phyloP scores from a whole-genome alignment of 2,113 vertebrate genomes.

The Brienomyrus brachyistius region DNA sequence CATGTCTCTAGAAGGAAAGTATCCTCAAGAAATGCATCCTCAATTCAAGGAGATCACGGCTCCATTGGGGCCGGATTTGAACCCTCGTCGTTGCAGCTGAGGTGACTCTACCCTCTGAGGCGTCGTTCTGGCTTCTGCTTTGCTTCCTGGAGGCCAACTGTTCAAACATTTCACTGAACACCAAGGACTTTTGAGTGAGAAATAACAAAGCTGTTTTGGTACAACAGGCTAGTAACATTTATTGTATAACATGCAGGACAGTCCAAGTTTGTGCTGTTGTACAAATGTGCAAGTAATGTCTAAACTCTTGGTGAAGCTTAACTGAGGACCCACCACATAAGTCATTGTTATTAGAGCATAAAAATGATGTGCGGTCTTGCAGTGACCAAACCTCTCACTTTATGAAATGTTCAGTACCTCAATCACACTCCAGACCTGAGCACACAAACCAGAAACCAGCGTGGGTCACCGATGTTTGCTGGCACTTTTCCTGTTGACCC shows the following conservation, averaged over 20 bases:
- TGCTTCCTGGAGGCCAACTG: background rate
- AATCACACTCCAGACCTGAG: background rate
- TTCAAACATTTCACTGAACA: background rate
- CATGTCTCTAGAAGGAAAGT: background rate
- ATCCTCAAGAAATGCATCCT: background rate
- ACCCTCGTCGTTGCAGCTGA: background rate
- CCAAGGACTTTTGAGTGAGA: background rate
- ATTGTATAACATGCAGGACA: constrained; percentile 6
- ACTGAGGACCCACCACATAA: background rate
- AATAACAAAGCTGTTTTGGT: background rate
- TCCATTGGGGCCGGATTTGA: background rate
- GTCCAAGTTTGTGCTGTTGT: background rate
- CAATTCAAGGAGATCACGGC: background rate
- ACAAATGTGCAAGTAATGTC: background rate
- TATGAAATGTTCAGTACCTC: background rate
- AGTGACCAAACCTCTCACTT: background rate
- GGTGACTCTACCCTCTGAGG: background rate
- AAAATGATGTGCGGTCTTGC: background rate
- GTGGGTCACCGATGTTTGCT: background rate
- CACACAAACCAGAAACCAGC: background rate
- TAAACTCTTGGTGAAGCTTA: background rate
- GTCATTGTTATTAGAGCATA: background rate
- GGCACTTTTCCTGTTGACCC: background rate
- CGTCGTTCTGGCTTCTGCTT: background rate
- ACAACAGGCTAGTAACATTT: background rate